A percentile compares a stretch with the other conserved stretches of the same genome.
phyloP scores from a whole-genome alignment of 2,888 invertebrate species.

The Litoditis marina region DNA sequence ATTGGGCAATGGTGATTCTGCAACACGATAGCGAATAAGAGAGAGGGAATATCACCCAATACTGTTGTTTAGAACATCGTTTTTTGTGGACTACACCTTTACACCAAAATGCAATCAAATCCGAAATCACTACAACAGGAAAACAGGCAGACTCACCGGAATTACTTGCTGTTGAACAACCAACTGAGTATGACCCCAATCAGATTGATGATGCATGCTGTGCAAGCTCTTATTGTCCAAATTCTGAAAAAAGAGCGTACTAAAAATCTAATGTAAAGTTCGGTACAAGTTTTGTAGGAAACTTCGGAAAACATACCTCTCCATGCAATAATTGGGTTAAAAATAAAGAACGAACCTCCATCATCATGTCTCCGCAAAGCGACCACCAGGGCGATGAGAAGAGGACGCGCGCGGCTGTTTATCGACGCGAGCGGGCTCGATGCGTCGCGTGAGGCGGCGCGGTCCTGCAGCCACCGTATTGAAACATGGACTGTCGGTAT shows the following conservation, averaged over 20 bases:
- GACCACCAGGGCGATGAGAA: slow-evolving; percentile 22
- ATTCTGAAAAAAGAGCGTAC: background rate
- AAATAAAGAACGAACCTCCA: slow-evolving; percentile 6
- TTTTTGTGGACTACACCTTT: too few species aligned
- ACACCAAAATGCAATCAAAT: too few species aligned
- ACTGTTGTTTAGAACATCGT: background rate
- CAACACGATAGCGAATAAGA: too few species aligned
- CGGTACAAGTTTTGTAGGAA: slow-evolving; percentile 3
- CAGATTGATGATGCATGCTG: too few species aligned
- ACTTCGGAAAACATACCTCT: slow-evolving; percentile 6
- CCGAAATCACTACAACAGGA: background rate
- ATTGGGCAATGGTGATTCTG: slow-evolving; percentile 16
- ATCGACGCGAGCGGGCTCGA: slow-evolving; percentile 14
- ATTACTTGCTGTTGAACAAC: slow-evolving; percentile 8
- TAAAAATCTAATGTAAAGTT: background rate
- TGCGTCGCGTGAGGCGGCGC: slow-evolving; percentile 30
- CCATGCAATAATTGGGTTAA: background rate
- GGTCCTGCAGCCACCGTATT: slow-evolving; percentile 9
- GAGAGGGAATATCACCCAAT: too few species aligned
- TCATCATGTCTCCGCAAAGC: background rate
- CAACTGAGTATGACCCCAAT: slow-evolving; percentile 4
- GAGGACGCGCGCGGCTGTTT: slow-evolving; percentile 21
- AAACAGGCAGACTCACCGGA: slow-evolving; percentile 1
- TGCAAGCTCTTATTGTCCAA: too few species aligned
- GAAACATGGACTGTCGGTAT: too few species aligned